These are phyloP conservation scores for Luehdorfia chinensis DNA, from an alignment of 1,140 invertebrate species.

Conservation along the genomic window DNA sequence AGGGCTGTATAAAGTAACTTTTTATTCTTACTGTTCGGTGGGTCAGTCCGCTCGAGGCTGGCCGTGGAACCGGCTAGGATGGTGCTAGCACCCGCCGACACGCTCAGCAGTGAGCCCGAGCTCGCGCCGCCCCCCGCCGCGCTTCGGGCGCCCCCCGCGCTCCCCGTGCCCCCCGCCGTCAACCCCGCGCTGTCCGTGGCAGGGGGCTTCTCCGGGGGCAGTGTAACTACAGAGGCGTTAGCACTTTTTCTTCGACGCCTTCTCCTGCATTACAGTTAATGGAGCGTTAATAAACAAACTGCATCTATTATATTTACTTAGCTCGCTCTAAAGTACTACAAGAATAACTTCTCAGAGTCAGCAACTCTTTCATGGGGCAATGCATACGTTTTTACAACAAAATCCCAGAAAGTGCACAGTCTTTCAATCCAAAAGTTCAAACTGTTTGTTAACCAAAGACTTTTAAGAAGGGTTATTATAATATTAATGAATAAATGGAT, in stretches of 20 bases:
- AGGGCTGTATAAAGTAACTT: too few relatives aligned
- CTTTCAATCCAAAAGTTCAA: too few relatives aligned
- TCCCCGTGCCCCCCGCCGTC: neutral
- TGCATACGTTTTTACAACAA: too few relatives aligned
- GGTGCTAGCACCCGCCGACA: slow-evolving; percentile 73
- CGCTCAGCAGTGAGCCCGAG: slow-evolving; percentile 70
- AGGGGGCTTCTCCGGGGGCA: slow-evolving; percentile 56
- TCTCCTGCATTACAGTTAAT: slow-evolving; percentile 11
- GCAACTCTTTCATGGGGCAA: too few relatives aligned
- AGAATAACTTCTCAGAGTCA: too few relatives aligned
- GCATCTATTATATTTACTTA: too few relatives aligned
- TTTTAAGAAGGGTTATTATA: too few relatives aligned
- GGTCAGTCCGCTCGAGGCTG: slow-evolving; percentile 51
- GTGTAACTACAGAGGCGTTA: slow-evolving; percentile 24
- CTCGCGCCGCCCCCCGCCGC: slow-evolving; percentile 21
- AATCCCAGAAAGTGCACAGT: too few relatives aligned
- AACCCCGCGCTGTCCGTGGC: neutral
- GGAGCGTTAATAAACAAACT: too few relatives aligned
- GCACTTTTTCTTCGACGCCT: slow-evolving; percentile 14
- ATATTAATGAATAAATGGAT: too few relatives aligned
- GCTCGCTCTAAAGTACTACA: too few relatives aligned
- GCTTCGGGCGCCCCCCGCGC: neutral
- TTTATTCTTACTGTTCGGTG: slow-evolving; percentile 10
- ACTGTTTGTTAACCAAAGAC: too few relatives aligned
- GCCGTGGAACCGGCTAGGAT: slow-evolving; percentile 68